phyloP scores from a whole-genome alignment of 2,888 invertebrate species.

The Digitonthophagus gazella region DNA sequence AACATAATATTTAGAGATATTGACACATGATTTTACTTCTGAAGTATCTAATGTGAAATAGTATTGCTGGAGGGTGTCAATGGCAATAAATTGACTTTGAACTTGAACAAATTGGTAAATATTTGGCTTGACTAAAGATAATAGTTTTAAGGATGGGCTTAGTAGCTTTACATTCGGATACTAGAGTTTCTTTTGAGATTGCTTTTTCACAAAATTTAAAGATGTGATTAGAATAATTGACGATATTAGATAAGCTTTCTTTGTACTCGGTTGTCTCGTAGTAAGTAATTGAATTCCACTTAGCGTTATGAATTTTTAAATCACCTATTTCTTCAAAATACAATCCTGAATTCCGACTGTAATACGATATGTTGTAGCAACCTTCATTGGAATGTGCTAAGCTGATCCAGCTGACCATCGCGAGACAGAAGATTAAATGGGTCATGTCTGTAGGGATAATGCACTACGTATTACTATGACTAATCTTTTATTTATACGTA shows the following conservation, averaged over 20 bases:
- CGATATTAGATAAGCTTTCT: not conserved
- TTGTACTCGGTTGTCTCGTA: not conserved
- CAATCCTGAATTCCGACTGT: not conserved
- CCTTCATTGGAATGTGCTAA: not conserved
- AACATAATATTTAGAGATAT: not conserved
- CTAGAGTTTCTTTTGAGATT: too few relatives aligned
- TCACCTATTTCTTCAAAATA: constrained; percentile 2
- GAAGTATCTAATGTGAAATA: not conserved
- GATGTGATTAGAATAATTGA: not conserved
- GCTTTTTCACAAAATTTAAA: too few relatives aligned
- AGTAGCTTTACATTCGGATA: too few relatives aligned
- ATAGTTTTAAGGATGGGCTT: not conserved
- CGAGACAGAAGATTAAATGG: not conserved
- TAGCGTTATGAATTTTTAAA: not conserved
- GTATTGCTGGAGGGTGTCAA: constrained; percentile 1
- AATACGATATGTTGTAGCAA: not conserved
- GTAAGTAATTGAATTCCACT: not conserved
- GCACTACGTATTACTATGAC: not conserved
- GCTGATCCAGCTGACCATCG: not conserved
- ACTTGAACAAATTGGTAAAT: constrained; percentile 3
- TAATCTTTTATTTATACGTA: not conserved
- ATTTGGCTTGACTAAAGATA: not conserved
- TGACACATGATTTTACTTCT: not conserved
- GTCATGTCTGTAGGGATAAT: not conserved
- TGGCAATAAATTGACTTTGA: not conserved